Conservation (phyloP, 2,113 vertebrate species). For the Edolisoma coerulescens region DNA sequence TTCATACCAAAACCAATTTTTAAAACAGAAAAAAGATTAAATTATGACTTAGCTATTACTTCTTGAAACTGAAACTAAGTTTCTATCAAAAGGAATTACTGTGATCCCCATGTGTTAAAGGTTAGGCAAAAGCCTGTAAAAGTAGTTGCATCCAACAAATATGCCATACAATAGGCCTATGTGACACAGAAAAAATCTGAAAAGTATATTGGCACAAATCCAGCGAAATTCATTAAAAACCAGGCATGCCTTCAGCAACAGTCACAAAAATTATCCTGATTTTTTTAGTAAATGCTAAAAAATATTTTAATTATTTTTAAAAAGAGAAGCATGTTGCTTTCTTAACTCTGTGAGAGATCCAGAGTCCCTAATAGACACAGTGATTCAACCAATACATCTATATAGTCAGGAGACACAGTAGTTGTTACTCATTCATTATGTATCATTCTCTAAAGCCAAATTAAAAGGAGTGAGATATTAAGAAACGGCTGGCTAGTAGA, state of each 20-base stretch:
- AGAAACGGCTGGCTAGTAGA: background rate
- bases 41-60: background rate
- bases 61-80: background rate
- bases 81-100: background rate
- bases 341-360: background rate
- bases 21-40: background rate
- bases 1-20: background rate
- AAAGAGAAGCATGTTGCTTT: background rate
- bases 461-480: slow-evolving; percentile 24
- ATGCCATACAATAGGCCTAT: background rate
- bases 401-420: background rate
- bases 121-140: background rate
- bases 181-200: background rate
- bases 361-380: background rate
- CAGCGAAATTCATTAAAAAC: background rate
- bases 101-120: background rate
- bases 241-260: background rate
- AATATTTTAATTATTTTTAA: background rate
- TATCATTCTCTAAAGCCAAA: slow-evolving; percentile 46
- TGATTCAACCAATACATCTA: background rate
- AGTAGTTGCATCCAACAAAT: background rate
- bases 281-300: background rate
- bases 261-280: background rate
- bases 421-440: slow-evolving; percentile 32
- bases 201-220: background rate